Evolutionary conservation across 2,888 invertebrate species (phyloP).

Genomic region (Mythimna loreyi): DNA sequence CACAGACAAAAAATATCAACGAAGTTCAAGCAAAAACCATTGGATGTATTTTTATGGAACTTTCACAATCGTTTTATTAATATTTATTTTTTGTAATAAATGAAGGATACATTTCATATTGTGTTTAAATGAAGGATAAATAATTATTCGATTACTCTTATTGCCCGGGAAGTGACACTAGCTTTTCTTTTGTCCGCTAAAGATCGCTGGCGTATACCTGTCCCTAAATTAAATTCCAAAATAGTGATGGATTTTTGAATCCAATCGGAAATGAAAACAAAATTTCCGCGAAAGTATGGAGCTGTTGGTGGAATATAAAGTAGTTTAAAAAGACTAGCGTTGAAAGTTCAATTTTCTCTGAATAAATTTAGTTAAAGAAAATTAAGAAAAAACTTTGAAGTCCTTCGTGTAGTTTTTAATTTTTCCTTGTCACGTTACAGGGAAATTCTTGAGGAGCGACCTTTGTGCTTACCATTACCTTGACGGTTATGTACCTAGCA

Average conservation of each 20-base stretch:
- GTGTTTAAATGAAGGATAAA: too few relatives aligned
- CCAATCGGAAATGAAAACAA: constrained; percentile 43
- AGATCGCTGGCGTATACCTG: too few relatives aligned
- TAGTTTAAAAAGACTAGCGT: constrained; percentile 35
- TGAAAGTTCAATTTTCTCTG: constrained; percentile 39
- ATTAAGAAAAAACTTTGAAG: constrained; percentile 52
- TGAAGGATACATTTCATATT: too few relatives aligned
- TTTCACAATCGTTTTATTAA: too few relatives aligned
- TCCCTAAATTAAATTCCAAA: constrained; percentile 43
- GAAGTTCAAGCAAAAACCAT: too few relatives aligned
- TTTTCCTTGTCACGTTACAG: constrained; percentile 64
- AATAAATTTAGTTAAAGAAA: constrained; percentile 53
- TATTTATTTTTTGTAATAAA: too few relatives aligned
- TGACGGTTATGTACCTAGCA: constrained; percentile 15
- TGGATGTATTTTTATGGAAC: too few relatives aligned
- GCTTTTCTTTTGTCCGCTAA: too few relatives aligned
- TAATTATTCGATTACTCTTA: too few relatives aligned
- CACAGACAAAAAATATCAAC: too few relatives aligned
- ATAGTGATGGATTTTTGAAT: constrained; percentile 40
- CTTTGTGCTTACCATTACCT: constrained; percentile 57
- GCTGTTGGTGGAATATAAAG: constrained; percentile 42
- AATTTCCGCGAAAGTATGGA: constrained; percentile 26
- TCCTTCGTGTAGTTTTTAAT: constrained; percentile 58
- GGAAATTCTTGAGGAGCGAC: constrained; percentile 59
- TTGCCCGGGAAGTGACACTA: too few relatives aligned